These are phyloP conservation scores for Acrocephalus scirpaceus DNA, from an alignment of 2,797 vertebrate genomes.

Conservation along the genomic window DNA sequence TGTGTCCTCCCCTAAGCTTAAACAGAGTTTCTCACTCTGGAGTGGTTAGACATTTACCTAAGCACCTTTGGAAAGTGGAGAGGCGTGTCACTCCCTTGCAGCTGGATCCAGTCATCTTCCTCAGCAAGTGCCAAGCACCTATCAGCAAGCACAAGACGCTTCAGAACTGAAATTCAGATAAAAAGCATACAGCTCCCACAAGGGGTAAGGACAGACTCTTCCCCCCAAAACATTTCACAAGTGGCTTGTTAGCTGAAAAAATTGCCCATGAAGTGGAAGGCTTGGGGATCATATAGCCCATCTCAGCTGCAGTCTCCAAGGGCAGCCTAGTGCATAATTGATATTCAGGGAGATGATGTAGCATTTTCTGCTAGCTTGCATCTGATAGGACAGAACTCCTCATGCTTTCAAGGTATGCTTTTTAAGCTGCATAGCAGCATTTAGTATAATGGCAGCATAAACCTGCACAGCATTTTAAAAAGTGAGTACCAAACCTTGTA, in stretches of 20 bases:
- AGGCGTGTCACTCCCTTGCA: accelerated
- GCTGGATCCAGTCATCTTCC: background rate
- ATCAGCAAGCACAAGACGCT: background rate
- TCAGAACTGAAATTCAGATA: background rate
- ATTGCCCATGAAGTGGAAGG: background rate
- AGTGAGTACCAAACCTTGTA: background rate
- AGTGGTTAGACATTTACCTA: background rate
- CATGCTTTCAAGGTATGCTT: background rate
- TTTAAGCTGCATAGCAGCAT: background rate
- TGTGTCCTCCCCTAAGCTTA: background rate
- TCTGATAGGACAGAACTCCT: background rate
- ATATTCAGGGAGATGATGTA: background rate
- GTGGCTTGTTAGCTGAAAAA: background rate
- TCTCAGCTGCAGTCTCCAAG: background rate
- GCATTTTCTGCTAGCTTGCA: background rate
- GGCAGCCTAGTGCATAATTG: background rate
- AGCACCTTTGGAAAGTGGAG: background rate
- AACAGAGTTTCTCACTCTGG: background rate
- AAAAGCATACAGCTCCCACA: background rate
- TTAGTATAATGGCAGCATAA: background rate
- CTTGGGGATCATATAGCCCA: background rate
- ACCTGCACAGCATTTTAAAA: background rate
- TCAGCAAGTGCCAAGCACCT: background rate
- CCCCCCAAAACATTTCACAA: background rate
- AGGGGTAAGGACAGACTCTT: background rate